Evolutionary conservation across 2,113 vertebrate species (phyloP).

Genomic region (Apus apus): DNA sequence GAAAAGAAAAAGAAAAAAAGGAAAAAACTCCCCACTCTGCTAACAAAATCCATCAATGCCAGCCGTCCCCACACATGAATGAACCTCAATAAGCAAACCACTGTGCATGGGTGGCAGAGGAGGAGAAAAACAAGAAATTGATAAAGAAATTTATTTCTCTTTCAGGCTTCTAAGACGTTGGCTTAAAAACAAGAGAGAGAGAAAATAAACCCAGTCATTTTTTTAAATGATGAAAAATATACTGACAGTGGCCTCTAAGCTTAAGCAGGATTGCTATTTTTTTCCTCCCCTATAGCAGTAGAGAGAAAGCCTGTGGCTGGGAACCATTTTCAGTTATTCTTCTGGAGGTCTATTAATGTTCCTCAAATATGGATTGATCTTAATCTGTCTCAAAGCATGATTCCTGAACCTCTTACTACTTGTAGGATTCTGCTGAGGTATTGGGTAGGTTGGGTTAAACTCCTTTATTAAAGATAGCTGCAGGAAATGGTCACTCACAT

Average conservation of each 20-base stretch:
- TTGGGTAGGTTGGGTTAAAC: neutral
- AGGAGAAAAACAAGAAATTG: slow-evolving; percentile 43
- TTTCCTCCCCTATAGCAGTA: neutral
- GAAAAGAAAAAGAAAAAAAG: neutral
- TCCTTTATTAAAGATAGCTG: neutral
- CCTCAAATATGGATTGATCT: neutral
- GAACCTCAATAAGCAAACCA: slow-evolving; percentile 54
- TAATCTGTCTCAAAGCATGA: neutral
- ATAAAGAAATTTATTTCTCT: slow-evolving; percentile 52
- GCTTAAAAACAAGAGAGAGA: slow-evolving; percentile 6
- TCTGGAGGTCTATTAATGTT: neutral
- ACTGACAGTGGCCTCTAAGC: neutral
- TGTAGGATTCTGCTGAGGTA: neutral
- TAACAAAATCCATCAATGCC: slow-evolving; percentile 63
- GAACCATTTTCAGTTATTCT: neutral
- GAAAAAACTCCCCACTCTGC: neutral
- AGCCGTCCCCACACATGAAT: slow-evolving; percentile 42
- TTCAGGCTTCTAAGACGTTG: neutral
- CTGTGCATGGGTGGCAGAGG: slow-evolving; percentile 31
- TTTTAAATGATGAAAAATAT: neutral
- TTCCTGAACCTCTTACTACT: neutral
- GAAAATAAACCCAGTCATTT: neutral
- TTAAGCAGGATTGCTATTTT: neutral
- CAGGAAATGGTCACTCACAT: neutral
- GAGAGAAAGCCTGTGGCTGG: neutral